Evolutionary conservation across 2,888 invertebrate species (phyloP).

Genomic region (Zonitis immaculata): DNA sequence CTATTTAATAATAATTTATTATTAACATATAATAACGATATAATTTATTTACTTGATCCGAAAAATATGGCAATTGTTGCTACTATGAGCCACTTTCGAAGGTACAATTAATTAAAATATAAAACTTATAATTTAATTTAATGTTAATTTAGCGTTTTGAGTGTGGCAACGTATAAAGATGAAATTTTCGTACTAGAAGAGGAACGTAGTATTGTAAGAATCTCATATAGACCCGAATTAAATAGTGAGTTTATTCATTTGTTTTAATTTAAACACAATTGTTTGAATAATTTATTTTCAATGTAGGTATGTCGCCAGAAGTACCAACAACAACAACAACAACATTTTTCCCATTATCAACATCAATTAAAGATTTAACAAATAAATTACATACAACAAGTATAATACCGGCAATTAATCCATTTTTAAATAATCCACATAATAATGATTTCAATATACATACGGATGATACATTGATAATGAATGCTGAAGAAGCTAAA

Average conservation of each 20-base stretch:
- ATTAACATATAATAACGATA: constrained; percentile 66
- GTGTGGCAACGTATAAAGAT: constrained; percentile 60
- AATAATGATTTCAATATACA: constrained; percentile 37
- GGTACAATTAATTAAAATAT: constrained; percentile 44
- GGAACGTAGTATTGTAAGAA: constrained; percentile 69
- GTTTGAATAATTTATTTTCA: background rate
- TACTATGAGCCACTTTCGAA: constrained; percentile 59
- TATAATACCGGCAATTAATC: constrained; percentile 39
- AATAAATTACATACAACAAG: constrained; percentile 41
- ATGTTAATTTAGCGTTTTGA: constrained; percentile 50
- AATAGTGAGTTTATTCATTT: constrained; percentile 31
- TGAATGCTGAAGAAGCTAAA: constrained; percentile 70
- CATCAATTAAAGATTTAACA: constrained; percentile 41
- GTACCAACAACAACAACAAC: constrained; percentile 2
- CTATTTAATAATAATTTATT: constrained; percentile 69
- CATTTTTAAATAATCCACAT: constrained; percentile 30
- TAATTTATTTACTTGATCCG: constrained; percentile 73
- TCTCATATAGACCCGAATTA: constrained; percentile 68
- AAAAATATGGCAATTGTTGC: constrained; percentile 62
- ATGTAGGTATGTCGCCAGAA: background rate
- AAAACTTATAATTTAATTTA: constrained; percentile 3
- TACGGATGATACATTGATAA: constrained; percentile 49
- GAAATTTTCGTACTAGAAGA: constrained; percentile 83
- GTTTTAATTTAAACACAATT: background rate
- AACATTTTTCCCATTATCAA: constrained; percentile 28